Base-by-base conservation (phyloP, 2,888 invertebrate genomes). In the Volucella zonaria region DNA sequence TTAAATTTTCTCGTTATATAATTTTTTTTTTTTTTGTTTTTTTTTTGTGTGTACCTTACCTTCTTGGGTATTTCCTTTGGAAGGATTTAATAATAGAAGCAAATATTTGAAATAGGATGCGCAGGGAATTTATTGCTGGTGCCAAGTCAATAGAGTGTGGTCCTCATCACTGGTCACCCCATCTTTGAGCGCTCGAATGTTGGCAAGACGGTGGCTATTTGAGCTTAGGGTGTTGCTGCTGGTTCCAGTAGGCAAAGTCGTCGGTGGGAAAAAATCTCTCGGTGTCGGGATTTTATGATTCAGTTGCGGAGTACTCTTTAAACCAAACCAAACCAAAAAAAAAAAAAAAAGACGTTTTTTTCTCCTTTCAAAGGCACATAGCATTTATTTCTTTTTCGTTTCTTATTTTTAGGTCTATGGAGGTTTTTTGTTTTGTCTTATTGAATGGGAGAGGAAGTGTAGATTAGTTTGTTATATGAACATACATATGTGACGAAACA, bases 21-120 rank as follows among this genome's bases (percentile, higher is more conserved):
- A 23, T 18, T 18, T 18, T 1, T 70, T 51, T 14, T 61, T 62
- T 38, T 45, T n/a, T n/a, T n/a, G n/a, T n/a, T n/a, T 11, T 4
- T 23, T 23, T 23, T 64, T 62, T 43, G 23, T 56, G 1, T n/a
- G n/a, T n/a, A n/a, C n/a, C n/a, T n/a, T 31, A 45, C n/a, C 11
- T 76, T 15, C 38, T 62, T 67, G 49, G 31, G 49, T 51, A 42
- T 8, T 54, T 66, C 56, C 47, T 75, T 67, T 9, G 12, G 45
- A 62, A 15, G 38, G 43, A 52, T 70, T 45, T 47, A 42, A 67
- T 54, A 58, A 66, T 51, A n/a, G 40, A 42, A 67, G 38, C 45
- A 14, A 67, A 45, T 59, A 56, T 68, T 68, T 75, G 74, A 81
- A 81, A 75, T 81, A 68, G 68, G 80, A 81, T 81, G 80, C 68